Evolutionary conservation across 2,797 vertebrate genomes (phyloP).

Genomic region (Manis pentadactyla): DNA sequence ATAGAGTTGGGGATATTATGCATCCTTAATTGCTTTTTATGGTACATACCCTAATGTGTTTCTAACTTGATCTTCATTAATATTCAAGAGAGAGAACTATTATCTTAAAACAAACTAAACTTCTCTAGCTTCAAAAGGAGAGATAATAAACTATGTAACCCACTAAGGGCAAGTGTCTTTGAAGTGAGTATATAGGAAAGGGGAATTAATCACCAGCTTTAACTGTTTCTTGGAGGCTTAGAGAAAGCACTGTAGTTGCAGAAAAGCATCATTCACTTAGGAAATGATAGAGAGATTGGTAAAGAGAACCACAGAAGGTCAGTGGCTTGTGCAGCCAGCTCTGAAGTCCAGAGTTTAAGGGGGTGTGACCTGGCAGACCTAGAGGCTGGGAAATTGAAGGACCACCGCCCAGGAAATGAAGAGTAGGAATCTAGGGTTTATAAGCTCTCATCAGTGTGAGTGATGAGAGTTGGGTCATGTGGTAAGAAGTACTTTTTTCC

Average conservation of each 20-base stretch:
- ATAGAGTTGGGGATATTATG: not conserved
- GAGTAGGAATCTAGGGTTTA: not conserved
- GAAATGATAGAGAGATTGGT: slow-evolving; percentile 28
- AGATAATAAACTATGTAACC: slow-evolving; percentile 81
- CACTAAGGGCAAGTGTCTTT: slow-evolving; percentile 77
- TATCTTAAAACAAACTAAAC: slow-evolving; percentile 83
- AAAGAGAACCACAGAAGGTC: slow-evolving; percentile 29
- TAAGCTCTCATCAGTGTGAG: slow-evolving; percentile 15
- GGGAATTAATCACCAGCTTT: slow-evolving; percentile 77
- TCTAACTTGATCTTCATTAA: slow-evolving; percentile 79
- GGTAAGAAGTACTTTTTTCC: not conserved
- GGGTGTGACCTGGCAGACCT: not conserved
- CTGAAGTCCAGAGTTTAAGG: not conserved
- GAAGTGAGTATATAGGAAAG: slow-evolving; percentile 72
- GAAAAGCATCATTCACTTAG: slow-evolving; percentile 46
- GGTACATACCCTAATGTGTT: slow-evolving; percentile 66
- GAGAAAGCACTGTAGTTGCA: slow-evolving; percentile 39
- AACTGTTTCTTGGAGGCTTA: slow-evolving; percentile 76
- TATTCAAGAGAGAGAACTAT: slow-evolving; percentile 77
- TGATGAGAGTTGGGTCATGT: slow-evolving; percentile 30
- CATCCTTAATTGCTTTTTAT: slow-evolving; percentile 55
- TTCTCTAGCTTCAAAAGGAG: slow-evolving; percentile 80
- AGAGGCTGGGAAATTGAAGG: not conserved
- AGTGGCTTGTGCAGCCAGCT: not conserved
- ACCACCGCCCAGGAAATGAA: slow-evolving; percentile 41